These are phyloP conservation scores for Autographa pulchrina DNA, from an alignment of 2,888 invertebrate species.

Conservation along the genomic window DNA sequence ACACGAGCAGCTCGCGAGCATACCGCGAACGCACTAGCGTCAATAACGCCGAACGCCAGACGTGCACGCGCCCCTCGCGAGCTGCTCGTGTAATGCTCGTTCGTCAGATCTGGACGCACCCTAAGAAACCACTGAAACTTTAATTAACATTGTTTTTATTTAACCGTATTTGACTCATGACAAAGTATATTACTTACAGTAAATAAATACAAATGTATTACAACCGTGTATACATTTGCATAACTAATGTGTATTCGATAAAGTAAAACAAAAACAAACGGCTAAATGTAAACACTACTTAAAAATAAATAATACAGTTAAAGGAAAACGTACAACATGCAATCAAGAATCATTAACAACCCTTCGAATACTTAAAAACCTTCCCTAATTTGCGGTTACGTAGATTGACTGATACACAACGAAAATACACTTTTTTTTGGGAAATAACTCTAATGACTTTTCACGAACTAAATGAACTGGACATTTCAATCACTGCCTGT, in stretches of 20 bases:
- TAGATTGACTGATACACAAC: constrained; percentile 25
- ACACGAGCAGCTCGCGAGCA: no score
- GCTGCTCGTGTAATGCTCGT: no score
- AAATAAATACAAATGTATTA: constrained; percentile 21
- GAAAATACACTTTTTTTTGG: background rate
- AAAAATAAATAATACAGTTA: constrained; percentile 18
- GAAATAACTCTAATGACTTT: background rate
- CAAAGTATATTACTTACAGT: constrained; percentile 12
- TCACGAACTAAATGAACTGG: background rate
- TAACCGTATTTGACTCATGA: constrained; percentile 16
- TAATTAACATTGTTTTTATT: background rate
- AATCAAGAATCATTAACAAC: constrained; percentile 22
- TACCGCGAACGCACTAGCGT: no score
- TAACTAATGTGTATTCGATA: constrained; percentile 15
- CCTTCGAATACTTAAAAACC: constrained; percentile 13
- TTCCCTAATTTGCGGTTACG: constrained; percentile 14
- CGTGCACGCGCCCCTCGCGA: no score
- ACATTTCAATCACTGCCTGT: background rate
- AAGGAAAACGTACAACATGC: constrained; percentile 12
- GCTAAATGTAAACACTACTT: background rate
- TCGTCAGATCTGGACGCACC: no score
- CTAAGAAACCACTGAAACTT: background rate
- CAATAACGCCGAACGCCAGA: no score
- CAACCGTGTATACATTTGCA: constrained; percentile 16
- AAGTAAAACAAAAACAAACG: constrained; percentile 19